Conservation (phyloP, 2,113 vertebrate species). For the Macrotus californicus region DNA sequence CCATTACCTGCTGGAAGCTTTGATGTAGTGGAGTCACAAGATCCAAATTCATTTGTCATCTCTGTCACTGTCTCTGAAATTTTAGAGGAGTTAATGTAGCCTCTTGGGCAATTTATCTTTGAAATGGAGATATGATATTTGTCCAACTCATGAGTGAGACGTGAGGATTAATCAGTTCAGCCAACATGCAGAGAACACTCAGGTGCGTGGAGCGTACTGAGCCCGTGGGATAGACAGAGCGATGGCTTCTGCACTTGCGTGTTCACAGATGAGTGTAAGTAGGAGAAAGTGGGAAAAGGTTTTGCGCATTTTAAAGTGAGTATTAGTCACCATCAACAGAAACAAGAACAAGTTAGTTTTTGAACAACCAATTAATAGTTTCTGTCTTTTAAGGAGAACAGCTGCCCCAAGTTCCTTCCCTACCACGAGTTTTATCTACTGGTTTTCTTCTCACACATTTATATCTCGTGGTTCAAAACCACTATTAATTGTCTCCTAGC, state of each 20-base stretch:
- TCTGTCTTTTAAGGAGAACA: not conserved
- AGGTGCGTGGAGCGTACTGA: not conserved
- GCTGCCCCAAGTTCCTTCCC: not conserved
- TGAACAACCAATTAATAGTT: too few species aligned
- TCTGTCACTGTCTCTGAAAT: not conserved
- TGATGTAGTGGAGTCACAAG: not conserved
- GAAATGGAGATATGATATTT: not conserved
- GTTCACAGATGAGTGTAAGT: not conserved
- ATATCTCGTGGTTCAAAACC: not conserved
- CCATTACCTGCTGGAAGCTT: too few species aligned
- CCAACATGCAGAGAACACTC: rapidly evolving
- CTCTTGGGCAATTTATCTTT: not conserved
- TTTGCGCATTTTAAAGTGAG: not conserved
- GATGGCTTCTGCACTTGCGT: not conserved
- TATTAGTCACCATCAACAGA: not conserved
- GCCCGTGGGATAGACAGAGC: too few species aligned
- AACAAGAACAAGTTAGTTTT: not conserved
- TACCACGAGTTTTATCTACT: too few species aligned
- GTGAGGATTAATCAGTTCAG: not conserved
- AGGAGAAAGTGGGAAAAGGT: not conserved
- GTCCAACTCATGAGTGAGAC: not conserved
- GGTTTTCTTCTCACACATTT: not conserved
- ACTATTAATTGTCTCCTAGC: not conserved
- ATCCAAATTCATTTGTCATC: not conserved
- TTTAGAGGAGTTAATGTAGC: not conserved